Conservation (phyloP, 2,113 vertebrate species). For the Megaleporinus macrocephalus region DNA sequence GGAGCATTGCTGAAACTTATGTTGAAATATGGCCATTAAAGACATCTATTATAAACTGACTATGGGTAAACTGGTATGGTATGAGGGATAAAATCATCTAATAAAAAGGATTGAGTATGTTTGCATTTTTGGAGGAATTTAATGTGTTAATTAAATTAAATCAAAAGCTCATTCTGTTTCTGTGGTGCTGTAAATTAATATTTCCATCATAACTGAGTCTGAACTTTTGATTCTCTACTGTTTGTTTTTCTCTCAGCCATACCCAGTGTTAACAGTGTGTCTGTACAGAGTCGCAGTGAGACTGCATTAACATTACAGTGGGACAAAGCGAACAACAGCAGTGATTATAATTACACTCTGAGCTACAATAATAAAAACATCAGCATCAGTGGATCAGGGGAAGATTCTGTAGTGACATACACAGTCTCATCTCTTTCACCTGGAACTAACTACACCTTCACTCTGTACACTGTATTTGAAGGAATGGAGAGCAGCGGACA, state of each 20-base stretch:
- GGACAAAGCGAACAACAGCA: slow-evolving; percentile 24
- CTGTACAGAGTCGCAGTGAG: not conserved
- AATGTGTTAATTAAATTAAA: no score
- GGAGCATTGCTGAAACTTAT: no score
- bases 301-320: slow-evolving; percentile 41
- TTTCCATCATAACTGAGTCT: no score
- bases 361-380: not conserved
- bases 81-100: no score
- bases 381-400: not conserved
- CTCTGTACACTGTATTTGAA: slow-evolving; percentile 40
- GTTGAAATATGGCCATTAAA: no score
- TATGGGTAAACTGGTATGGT: no score
- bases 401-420: not conserved
- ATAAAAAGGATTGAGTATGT: no score
- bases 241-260: not conserved
- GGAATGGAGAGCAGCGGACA: not conserved
- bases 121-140: no score
- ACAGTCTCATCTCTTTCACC: not conserved
- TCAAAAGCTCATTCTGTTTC: no score
- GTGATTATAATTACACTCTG: slow-evolving; percentile 1
- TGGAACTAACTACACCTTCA: slow-evolving; percentile 35
- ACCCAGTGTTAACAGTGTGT: not conserved
- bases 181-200: no score
- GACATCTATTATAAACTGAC: no score
- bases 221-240: no score